Evolutionary conservation across 2,888 invertebrate species (phyloP), one percentile per base, ranked within the genome.

Genomic region (Peribatodes rhomboidaria): DNA sequence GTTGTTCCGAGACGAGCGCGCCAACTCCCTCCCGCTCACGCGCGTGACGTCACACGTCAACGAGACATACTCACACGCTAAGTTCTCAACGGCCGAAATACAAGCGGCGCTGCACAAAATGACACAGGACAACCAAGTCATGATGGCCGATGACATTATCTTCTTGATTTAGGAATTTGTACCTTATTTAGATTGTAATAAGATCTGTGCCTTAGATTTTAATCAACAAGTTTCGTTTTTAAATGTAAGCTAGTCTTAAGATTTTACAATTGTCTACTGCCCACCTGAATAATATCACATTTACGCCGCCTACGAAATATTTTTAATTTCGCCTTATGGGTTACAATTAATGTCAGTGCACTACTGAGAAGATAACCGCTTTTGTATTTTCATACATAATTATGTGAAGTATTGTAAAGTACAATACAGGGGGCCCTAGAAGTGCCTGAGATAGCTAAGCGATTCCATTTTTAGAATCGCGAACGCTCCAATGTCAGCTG

Each of bases 61-160:
- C 83, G 90, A 94, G 42, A 94, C 95, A 70, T 94, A 94, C 74
- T 80, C 89, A 0, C 90, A 94, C 63, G 92, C 94, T 56, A 88
- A 93, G 0, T 98, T 96, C 84, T 91, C 94, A 0, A 81, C 93
- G 1, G 94, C 87, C 0, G 99, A 99, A 92, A 93, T 98, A 7
- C 88, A 94, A 46, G 96, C 97, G 0, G 98, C 98, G 1, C 92
- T 99, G 11, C 93, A 95, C 11, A 94, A 94, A 67, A 98, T 99
- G 98, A 96, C 96, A 3, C 96, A 96, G 39, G 98, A 97, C 71
- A 99, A 98, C 91, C 97, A 98, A 84, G 95, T 99, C 65, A 98
- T 99, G 98, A 93, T 97, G 76, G 95, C 97, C 0, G 98, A 98
- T 81, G 96, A 95, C 16, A 49, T 49, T 3, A 14, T 49, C 10